These are phyloP conservation scores for Drosophila anceps DNA, from an alignment of 2,888 invertebrate species.

Conservation along the genomic window DNA sequence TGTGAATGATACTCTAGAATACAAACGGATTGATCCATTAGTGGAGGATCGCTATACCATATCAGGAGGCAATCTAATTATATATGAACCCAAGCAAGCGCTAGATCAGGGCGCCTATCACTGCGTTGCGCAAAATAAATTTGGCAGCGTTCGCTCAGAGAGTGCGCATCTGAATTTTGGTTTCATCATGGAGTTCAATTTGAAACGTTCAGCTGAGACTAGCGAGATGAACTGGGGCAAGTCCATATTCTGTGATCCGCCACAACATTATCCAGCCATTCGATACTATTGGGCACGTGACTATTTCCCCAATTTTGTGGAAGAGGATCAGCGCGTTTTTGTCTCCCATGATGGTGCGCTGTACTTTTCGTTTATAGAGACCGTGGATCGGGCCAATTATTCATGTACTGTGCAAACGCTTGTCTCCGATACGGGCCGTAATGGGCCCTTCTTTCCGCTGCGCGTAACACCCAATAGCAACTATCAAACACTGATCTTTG, in stretches of 20 bases:
- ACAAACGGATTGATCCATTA: conserved; percentile 91
- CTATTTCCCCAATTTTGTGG: conserved; percentile 95
- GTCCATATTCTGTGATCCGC: conserved; percentile 96
- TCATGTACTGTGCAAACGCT: conserved; percentile 96
- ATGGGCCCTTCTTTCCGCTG: conserved; percentile 94
- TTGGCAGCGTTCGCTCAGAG: conserved; percentile 95
- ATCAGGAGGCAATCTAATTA: conserved; percentile 96
- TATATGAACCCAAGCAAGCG: conserved; percentile 92
- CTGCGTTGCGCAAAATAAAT: conserved; percentile 95
- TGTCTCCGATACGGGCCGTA: conserved; percentile 94
- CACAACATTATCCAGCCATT: conserved; percentile 95
- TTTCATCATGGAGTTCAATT: conserved; percentile 94
- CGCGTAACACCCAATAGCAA: conserved; percentile 94
- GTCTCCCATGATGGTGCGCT: conserved; percentile 97
- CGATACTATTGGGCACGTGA: conserved; percentile 97
- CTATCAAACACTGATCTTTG: conserved; percentile 95
- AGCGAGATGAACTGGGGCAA: conserved; percentile 98
- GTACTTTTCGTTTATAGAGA: conserved; percentile 97
- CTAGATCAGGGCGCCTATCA: conserved; percentile 95
- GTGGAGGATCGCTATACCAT: conserved; percentile 91
- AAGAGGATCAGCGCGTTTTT: conserved; percentile 96
- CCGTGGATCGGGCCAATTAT: conserved; percentile 95
- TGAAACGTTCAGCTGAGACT: conserved; percentile 92
- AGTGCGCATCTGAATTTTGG: conserved; percentile 95
- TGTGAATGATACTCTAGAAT: conserved; percentile 91